Conservation (phyloP, 2,113 vertebrate genomes). For the Isurus oxyrinchus region DNA sequence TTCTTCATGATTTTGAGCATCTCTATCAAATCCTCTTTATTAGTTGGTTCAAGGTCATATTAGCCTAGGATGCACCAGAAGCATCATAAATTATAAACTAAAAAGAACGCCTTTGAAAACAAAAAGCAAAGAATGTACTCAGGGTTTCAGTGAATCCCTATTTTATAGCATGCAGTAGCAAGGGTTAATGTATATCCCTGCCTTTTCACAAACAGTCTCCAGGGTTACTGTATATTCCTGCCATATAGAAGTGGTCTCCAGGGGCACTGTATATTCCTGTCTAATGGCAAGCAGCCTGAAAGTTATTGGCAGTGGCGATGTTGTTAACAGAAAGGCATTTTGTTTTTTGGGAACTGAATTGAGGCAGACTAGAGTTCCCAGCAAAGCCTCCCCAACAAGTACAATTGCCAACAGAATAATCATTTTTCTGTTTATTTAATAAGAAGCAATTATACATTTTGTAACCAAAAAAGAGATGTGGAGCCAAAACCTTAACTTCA, state of each 20-base stretch:
- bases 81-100: not conserved
- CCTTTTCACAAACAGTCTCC: not conserved
- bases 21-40: not conserved
- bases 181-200: not conserved
- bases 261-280: not conserved
- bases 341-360: conserved; percentile 21
- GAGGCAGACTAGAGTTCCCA: not conserved
- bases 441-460: not conserved
- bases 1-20: not conserved
- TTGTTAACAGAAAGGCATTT: conserved; percentile 28
- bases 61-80: not conserved
- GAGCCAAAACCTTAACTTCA: not conserved
- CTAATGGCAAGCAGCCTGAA: conserved; percentile 6
- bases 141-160: not conserved
- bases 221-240: not conserved
- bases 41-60: not conserved
- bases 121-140: not conserved
- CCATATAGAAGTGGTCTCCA: not conserved
- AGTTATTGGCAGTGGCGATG: conserved; percentile 4
- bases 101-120: not conserved
- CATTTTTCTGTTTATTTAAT: not conserved
- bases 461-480: not conserved
- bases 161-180: not conserved
- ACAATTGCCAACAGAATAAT: conserved; percentile 28
- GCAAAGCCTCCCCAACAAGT: not conserved